phyloP scores from a whole-genome alignment of 1,140 invertebrate genomes.

The Calephelis virginiensis region DNA sequence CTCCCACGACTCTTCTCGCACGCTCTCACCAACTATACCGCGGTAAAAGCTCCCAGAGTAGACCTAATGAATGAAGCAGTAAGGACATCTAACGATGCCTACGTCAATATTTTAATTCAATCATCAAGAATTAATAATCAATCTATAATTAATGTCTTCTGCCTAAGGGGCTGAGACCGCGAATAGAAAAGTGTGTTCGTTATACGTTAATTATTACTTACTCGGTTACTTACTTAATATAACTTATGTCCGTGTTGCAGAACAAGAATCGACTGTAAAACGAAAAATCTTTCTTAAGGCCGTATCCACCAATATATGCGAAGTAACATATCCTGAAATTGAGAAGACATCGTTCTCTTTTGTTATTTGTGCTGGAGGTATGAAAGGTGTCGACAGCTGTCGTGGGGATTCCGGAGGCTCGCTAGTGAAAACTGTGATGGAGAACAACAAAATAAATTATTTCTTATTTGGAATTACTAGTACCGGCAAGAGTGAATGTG shows the following conservation, averaged over 20 bases:
- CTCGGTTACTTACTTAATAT: no score
- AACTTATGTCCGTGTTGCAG: constrained; percentile 35
- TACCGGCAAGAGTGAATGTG: constrained; percentile 72
- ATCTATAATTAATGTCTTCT: background rate
- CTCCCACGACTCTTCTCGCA: no score
- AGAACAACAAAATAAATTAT: constrained; percentile 44
- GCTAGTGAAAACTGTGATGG: constrained; percentile 47
- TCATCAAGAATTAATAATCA: background rate
- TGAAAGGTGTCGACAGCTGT: constrained; percentile 36
- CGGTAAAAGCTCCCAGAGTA: no score
- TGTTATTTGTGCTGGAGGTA: constrained; percentile 75
- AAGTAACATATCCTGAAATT: constrained; percentile 10
- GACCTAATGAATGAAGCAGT: no score
- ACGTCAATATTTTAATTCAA: background rate
- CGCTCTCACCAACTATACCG: no score
- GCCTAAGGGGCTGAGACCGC: no score
- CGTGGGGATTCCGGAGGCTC: constrained; percentile 48
- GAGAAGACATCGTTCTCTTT: background rate
- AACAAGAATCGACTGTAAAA: constrained; percentile 33
- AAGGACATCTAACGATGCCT: no score
- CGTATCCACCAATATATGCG: constrained; percentile 35
- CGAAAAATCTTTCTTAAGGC: constrained; percentile 38
- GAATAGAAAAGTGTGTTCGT: no score
- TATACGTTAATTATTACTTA: no score
- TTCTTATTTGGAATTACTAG: constrained; percentile 79